Evolutionary conservation across 1,140 invertebrate species (phyloP).

Genomic region (Drosophila gunungcola): DNA sequence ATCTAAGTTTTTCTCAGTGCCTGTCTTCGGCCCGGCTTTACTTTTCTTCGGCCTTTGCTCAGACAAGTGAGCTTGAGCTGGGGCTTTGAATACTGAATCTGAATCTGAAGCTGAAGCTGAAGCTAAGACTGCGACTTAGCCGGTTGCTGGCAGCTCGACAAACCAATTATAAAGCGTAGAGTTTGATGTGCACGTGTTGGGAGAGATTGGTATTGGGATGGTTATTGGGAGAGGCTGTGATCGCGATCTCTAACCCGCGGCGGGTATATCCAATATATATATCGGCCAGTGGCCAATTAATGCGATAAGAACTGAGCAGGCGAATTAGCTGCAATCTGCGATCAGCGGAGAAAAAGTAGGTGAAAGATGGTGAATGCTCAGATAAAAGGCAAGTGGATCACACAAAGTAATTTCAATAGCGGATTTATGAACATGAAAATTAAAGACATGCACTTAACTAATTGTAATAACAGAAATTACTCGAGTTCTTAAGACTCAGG

Average conservation of each 20-base stretch:
- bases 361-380: conserved; percentile 18
- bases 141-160: conserved; percentile 60
- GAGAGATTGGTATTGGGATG: conserved; percentile 46
- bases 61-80: conserved; percentile 34
- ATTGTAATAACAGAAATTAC: not conserved
- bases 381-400: conserved; percentile 8
- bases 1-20: conserved; percentile 1
- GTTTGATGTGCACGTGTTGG: conserved; percentile 70
- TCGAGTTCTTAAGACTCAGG: not conserved
- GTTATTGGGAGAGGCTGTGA: conserved; percentile 15
- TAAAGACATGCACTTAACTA: not conserved
- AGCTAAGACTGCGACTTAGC: conserved; percentile 41
- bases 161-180: conserved; percentile 78
- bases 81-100: conserved; percentile 30
- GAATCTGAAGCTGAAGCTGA: conserved; percentile 13
- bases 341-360: conserved; percentile 23
- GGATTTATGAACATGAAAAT: not conserved
- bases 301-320: conserved; percentile 29
- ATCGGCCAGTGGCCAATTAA: conserved; percentile 38
- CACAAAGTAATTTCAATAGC: conserved; percentile 7
- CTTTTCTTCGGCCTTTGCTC: conserved; percentile 28
- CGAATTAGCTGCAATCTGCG: conserved; percentile 20
- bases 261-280: conserved; percentile 41
- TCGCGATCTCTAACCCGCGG: conserved; percentile 37
- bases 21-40: conserved; percentile 16